Evolutionary conservation across 1,140 invertebrate species (phyloP), one percentile per base, ranked within the genome.

Genomic region (Thaumatotibia leucotreta): DNA sequence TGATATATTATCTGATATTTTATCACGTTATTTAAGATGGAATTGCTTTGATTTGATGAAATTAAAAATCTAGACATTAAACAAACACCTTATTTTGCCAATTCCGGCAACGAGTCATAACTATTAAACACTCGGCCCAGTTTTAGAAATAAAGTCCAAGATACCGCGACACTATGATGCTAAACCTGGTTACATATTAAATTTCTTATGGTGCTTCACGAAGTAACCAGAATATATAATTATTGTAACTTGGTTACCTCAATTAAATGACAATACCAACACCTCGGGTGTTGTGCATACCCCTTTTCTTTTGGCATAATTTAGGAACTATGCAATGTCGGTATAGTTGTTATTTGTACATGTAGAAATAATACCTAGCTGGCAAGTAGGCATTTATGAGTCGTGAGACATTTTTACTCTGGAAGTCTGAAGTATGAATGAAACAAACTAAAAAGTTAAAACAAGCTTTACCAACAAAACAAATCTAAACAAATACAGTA

Each of bases 1-100:
- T n/a, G n/a, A n/a, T n/a, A n/a, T n/a, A n/a, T n/a, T n/a, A n/a
- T n/a, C n/a, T n/a, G n/a, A n/a, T n/a, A n/a, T n/a, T n/a, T n/a
- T n/a, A n/a, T n/a, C n/a, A n/a, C n/a, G n/a, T n/a, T n/a, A n/a
- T n/a, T n/a, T n/a, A n/a, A n/a, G n/a, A n/a, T n/a, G n/a, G n/a
- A n/a, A n/a, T n/a, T n/a, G n/a, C n/a, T n/a, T n/a, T n/a, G n/a
- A n/a, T n/a, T n/a, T n/a, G n/a, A n/a, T n/a, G n/a, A n/a, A n/a
- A n/a, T n/a, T n/a, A n/a, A n/a, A 67, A 14, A 54, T 22, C 52
- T 45, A 65, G 65, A 52, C 54, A 22, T 32, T 66, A 22, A 39
- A 64, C 29, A 27, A 52, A 24, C 17, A 33, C 10, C 11, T 4
- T 0, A 27, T 14, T 14, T 4, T 11, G 14, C 23, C 4, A 27